Percentiles rank a stretch among this genome's conserved stretches.
These are phyloP conservation scores for Myotis lucifugus DNA, from an alignment of 2,113 vertebrate genomes.

Conservation along the genomic window DNA sequence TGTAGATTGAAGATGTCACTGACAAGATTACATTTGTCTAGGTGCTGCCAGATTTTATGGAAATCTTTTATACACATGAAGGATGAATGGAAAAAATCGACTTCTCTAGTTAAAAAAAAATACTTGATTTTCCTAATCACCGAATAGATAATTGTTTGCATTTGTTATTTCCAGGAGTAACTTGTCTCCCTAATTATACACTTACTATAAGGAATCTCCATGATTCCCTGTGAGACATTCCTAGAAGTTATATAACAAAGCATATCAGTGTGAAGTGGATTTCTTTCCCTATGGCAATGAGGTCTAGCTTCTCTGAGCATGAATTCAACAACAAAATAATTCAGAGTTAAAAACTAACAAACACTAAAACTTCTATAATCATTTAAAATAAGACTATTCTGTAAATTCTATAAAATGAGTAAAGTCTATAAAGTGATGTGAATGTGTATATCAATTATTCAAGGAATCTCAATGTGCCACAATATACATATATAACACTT, in stretches of 20 bases:
- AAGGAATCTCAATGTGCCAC: not conserved
- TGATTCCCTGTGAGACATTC: not conserved
- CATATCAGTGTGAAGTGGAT: not conserved
- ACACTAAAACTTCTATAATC: not conserved
- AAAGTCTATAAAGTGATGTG: not conserved
- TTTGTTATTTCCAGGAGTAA: conserved; percentile 17
- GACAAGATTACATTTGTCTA: not conserved
- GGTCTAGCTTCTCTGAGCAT: conserved; percentile 8
- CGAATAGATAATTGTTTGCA: not conserved
- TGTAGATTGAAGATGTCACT: not conserved
- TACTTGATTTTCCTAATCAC: not conserved
- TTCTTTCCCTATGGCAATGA: not conserved
- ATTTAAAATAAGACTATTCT: conserved; percentile 38
- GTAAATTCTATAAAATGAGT: conserved; percentile 7
- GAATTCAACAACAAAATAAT: conserved; percentile 19
- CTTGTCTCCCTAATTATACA: not conserved
- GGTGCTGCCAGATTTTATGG: conserved; percentile 23
- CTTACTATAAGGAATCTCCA: not conserved
- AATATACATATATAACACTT: not conserved
- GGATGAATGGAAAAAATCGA: not conserved
- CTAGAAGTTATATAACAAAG: not conserved
- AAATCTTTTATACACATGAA: not conserved
- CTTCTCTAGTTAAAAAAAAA: not conserved
- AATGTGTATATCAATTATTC: conserved; percentile 19
- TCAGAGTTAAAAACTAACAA: conserved; percentile 38